Percentiles rank a stretch among this genome's conserved stretches.
phyloP scores from a whole-genome alignment of 2,113 vertebrate genomes.

The Eptatretus burgeri region DNA sequence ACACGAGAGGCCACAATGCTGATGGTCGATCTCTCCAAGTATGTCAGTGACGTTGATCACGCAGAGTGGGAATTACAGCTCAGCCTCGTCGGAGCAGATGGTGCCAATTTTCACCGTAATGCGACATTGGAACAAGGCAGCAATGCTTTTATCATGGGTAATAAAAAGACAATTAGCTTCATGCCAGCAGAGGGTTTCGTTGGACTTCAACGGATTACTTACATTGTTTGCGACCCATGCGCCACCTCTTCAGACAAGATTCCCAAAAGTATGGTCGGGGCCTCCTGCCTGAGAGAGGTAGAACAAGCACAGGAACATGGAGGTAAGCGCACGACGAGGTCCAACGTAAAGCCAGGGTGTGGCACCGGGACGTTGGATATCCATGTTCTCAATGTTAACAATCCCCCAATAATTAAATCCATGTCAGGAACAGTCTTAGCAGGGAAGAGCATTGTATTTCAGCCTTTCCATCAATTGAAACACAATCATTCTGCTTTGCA shows the following conservation, averaged over 20 bases:
- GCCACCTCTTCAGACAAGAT: neutral
- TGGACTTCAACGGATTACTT: neutral
- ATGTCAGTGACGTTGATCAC: neutral
- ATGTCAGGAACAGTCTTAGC: neutral
- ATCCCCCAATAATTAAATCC: neutral
- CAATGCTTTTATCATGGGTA: neutral
- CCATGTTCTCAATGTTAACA: constrained; percentile 3
- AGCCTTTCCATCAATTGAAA: neutral
- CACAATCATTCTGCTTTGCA: neutral
- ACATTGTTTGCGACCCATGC: neutral
- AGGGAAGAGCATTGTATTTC: neutral
- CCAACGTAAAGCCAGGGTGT: neutral
- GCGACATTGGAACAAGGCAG: neutral
- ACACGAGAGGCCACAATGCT: neutral
- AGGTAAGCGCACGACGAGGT: neutral
- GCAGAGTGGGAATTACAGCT: neutral
- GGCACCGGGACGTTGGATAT: neutral
- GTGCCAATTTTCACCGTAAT: neutral
- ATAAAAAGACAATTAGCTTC: neutral
- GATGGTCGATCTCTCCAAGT: neutral
- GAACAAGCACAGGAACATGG: neutral
- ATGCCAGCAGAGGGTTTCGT: neutral
- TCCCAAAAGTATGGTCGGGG: neutral
- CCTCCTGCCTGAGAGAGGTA: neutral
- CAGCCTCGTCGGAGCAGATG: neutral